Evolutionary conservation across 2,888 invertebrate genomes (phyloP), one percentile per base, ranked within the genome.

Genomic region (Lasioglossum zephyrum): DNA sequence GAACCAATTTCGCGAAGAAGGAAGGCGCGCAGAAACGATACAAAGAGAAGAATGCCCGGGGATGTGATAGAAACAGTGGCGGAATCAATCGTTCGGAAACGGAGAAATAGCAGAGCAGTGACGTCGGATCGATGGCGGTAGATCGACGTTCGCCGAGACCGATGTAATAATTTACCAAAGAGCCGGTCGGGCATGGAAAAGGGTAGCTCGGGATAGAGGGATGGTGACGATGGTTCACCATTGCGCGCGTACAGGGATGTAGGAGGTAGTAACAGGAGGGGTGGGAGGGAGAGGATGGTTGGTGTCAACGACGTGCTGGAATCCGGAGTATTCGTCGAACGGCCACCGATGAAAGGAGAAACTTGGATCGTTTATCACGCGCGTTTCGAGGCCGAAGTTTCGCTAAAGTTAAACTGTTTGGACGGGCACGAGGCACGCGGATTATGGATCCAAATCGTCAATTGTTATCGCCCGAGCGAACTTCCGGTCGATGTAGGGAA

Each of bases 391-490:
- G 72, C 77, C 78, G 73, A 87, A 90, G 85, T 90, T 91, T 82
- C 78, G 73, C 53, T 44, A n/a, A 84, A 90, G 86, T 91, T 90
- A 87, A 91, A 90, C 88, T 82, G 88, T 88, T 88, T 85, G 85
- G 82, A 85, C 83, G 86, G 78, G 79, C 80, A 88, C 41, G 79
- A 75, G 80, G 84, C 88, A 88, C 81, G 87, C 82, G 84, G 89
- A 89, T 91, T 89, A 91, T 89, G 89, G 80, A 88, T 87, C 83
- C 78, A 79, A 90, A 86, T 90, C 81, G 85, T 78, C 86, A 85
- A 91, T 91, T 88, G 87, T 88, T 89, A 86, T 88, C 85, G 83
- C 80, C 63, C 82, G 22, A 5, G 26, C 44, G 22, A 87, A 85
- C 80, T 89, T 77, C 70, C 69, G 41, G 22, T 13, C n/a, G 60